A percentile compares a stretch with the other conserved stretches of the same genome.
phyloP scores from a whole-genome alignment of 2,113 vertebrate genomes.

The Corynorhinus townsendii region DNA sequence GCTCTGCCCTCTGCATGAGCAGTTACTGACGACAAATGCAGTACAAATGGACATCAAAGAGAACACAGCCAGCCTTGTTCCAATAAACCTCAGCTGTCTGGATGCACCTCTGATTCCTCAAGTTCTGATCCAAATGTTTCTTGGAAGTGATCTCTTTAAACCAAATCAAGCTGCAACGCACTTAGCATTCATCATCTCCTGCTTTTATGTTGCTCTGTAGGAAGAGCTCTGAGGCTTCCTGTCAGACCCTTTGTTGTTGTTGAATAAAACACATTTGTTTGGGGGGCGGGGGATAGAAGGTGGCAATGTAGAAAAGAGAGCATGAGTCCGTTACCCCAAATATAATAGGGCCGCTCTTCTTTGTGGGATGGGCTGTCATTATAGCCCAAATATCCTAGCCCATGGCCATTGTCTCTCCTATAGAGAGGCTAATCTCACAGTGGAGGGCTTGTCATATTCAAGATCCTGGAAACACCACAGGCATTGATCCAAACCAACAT shows the following conservation, averaged over 20 bases:
- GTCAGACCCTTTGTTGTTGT: constrained; percentile 23
- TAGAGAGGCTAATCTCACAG: not conserved
- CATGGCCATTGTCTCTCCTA: not conserved
- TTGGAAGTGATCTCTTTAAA: constrained; percentile 40
- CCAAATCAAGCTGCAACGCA: not conserved
- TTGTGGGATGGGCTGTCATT: not conserved
- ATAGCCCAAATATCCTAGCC: not conserved
- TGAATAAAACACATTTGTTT: constrained; percentile 16
- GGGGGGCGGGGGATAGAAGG: not conserved
- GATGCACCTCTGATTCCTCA: not conserved
- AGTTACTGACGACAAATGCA: not conserved
- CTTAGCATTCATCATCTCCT: constrained; percentile 29
- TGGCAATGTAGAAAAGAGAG: not conserved
- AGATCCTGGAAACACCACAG: not conserved
- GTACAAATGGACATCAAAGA: not conserved
- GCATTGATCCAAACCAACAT: not conserved
- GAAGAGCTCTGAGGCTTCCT: constrained; percentile 10
- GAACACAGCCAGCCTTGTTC: not conserved
- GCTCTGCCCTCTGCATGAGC: not conserved
- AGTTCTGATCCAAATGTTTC: constrained; percentile 20
- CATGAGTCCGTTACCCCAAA: not conserved
- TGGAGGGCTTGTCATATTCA: not conserved
- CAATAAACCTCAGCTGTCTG: constrained; percentile 8
- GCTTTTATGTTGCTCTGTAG: not conserved
- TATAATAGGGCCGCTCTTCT: not conserved